Evolutionary conservation across 2,888 invertebrate species (phyloP).

Genomic region (Dorcus hopei): DNA sequence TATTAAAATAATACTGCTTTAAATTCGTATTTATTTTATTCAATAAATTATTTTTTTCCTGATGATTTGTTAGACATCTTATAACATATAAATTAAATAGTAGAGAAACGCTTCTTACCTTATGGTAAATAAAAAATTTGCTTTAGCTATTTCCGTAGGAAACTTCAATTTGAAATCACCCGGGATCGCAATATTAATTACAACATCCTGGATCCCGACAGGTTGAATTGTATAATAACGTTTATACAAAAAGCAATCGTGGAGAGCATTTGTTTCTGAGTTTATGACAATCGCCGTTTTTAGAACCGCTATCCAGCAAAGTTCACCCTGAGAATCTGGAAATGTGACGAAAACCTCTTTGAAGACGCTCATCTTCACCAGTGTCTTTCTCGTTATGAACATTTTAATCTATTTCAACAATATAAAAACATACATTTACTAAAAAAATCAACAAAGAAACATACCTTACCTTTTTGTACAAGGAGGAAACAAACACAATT

Average conservation of each 20-base stretch:
- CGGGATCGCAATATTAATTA: neutral
- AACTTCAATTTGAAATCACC: neutral
- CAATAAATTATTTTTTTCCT: too few species aligned
- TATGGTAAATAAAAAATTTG: neutral
- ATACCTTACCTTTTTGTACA: neutral
- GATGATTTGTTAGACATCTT: too few species aligned
- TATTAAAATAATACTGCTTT: too few species aligned
- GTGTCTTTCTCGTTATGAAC: too few species aligned
- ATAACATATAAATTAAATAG: too few species aligned
- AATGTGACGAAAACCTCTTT: slow-evolving; percentile 2
- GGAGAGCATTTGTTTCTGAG: neutral
- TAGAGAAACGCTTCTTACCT: slow-evolving; percentile 8
- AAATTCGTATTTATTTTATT: too few species aligned
- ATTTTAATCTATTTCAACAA: too few species aligned
- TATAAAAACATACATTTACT: slow-evolving; percentile 7
- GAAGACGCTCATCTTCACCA: too few species aligned
- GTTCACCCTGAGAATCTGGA: neutral
- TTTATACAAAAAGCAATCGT: slow-evolving; percentile 2
- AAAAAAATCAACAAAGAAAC: slow-evolving; percentile 8
- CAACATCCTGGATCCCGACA: slow-evolving; percentile 3
- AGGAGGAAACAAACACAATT: too few species aligned
- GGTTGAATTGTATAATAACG: neutral
- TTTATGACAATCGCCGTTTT: slow-evolving; percentile 3
- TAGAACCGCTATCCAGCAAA: slow-evolving; percentile 3
- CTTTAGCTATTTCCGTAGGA: slow-evolving; percentile 2